Conservation (phyloP, 2,888 invertebrate species). For the Neoitamus cyanurus region DNA sequence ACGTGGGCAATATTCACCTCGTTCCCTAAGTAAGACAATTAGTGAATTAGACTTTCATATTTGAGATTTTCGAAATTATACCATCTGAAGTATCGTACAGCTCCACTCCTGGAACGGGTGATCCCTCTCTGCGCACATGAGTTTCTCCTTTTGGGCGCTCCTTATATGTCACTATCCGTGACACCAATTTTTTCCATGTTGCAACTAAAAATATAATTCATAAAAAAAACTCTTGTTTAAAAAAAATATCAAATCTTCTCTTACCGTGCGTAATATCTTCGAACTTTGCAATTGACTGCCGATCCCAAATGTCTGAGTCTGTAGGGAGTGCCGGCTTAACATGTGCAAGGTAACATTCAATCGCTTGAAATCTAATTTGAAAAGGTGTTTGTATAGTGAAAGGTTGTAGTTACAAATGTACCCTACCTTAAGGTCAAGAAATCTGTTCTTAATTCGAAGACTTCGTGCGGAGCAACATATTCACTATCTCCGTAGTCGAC, state of each 20-base stretch:
- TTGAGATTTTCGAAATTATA: conserved; percentile 53
- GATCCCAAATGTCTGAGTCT: conserved; percentile 71
- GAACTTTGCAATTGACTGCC: conserved; percentile 74
- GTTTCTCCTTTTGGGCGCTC: conserved; percentile 66
- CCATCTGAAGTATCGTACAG: conserved; percentile 77
- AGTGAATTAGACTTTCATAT: neutral
- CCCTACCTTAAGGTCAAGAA: conserved; percentile 64
- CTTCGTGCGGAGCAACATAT: conserved; percentile 72
- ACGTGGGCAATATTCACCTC: conserved; percentile 62
- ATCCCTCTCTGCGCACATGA: conserved; percentile 70
- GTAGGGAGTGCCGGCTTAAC: conserved; percentile 71
- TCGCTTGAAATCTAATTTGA: conserved; percentile 74
- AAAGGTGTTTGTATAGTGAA: neutral
- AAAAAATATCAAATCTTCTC: neutral
- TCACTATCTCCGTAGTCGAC: conserved; percentile 91
- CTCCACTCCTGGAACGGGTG: conserved; percentile 81
- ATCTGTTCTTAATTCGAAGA: conserved; percentile 81
- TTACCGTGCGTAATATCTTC: conserved; percentile 76
- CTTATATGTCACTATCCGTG: conserved; percentile 79
- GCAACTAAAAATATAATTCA: conserved; percentile 69
- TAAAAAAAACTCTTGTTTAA: neutral
- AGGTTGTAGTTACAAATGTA: neutral
- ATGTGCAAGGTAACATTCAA: conserved; percentile 85
- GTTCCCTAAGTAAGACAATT: conserved; percentile 54
- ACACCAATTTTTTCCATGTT: conserved; percentile 83